Evolutionary conservation across 2,797 vertebrate species (phyloP).

Genomic region (Acestrorhynchus altus): DNA sequence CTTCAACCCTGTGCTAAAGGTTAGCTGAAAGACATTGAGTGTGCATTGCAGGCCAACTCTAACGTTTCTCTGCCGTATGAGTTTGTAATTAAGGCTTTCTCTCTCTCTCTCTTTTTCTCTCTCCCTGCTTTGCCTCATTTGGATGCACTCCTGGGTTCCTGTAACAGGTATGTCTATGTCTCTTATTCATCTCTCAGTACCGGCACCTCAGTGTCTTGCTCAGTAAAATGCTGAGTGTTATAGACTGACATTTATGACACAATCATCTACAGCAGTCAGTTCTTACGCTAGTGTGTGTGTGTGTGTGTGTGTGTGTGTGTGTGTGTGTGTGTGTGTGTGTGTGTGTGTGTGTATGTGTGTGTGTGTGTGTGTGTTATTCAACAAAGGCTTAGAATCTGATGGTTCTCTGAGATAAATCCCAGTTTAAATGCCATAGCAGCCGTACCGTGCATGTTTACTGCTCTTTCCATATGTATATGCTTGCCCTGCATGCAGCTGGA

Average conservation of each 20-base stretch:
- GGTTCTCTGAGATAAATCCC: too few species aligned
- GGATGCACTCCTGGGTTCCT: conserved; percentile 55
- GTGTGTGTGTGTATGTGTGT: too few species aligned
- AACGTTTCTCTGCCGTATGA: conserved; percentile 34
- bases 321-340: too few species aligned
- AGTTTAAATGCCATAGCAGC: too few species aligned
- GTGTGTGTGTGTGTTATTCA: too few species aligned
- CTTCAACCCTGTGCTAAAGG: conserved; percentile 31
- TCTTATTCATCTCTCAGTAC: conserved; percentile 7
- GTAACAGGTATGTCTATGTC: conserved; percentile 74
- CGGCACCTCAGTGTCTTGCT: not conserved
- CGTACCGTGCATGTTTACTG: too few species aligned
- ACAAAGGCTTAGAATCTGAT: too few species aligned
- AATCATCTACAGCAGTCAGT: too few species aligned
- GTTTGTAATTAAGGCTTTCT: conserved; percentile 39
- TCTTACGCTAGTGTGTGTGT: too few species aligned
- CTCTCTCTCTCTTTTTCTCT: conserved; percentile 14
- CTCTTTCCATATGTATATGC: too few species aligned
- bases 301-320: too few species aligned
- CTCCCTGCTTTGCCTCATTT: conserved; percentile 11
- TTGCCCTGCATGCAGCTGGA: too few species aligned
- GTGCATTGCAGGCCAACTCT: not conserved
- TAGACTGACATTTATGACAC: not conserved
- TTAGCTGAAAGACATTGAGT: conserved; percentile 51
- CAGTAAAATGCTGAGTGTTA: not conserved